Evolutionary conservation across 2,797 vertebrate species (phyloP).

Genomic region (Sebastes miniatus): DNA sequence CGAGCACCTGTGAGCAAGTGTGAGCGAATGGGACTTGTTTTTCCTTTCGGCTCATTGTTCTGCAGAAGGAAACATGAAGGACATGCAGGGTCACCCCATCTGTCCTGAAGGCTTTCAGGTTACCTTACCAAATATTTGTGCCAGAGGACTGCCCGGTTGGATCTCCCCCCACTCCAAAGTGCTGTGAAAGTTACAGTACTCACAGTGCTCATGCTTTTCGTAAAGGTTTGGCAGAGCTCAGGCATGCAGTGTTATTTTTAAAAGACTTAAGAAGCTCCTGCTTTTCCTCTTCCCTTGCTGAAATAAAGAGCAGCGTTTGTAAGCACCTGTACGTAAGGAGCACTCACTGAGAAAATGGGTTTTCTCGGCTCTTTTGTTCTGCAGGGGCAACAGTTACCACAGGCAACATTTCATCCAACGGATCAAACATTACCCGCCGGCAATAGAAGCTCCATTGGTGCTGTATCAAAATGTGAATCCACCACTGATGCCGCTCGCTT

Average conservation of each 20-base stretch:
- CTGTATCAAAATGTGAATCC: constrained; percentile 46
- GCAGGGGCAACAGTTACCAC: constrained; percentile 43
- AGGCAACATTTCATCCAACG: constrained; percentile 39
- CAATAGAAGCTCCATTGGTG: constrained; percentile 21
- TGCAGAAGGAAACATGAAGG: constrained; percentile 35
- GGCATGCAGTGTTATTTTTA: constrained; percentile 47
- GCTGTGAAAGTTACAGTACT: constrained; percentile 41
- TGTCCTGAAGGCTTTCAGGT: constrained; percentile 43
- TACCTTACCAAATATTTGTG: constrained; percentile 34
- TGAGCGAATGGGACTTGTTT: constrained; percentile 14
- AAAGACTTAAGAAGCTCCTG: constrained; percentile 55
- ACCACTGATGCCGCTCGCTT: constrained; percentile 47
- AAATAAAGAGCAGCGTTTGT: constrained; percentile 50
- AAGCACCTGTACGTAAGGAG: constrained; percentile 51
- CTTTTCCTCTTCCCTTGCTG: constrained; percentile 42
- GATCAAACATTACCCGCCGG: constrained; percentile 45
- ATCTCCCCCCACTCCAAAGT: constrained; percentile 39
- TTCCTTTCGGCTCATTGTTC: constrained; percentile 33
- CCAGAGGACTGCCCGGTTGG: constrained; percentile 30
- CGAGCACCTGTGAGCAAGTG: constrained; percentile 30
- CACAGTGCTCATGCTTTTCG: constrained; percentile 31
- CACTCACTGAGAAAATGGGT: constrained; percentile 48
- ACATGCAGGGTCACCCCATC: constrained; percentile 8
- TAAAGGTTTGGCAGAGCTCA: constrained; percentile 46
- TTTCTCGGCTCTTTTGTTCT: constrained; percentile 55